Evolutionary conservation across 2,113 vertebrate species (phyloP), one percentile per base, ranked within the genome.

Genomic region (Chamaetylas fuelleborni): DNA sequence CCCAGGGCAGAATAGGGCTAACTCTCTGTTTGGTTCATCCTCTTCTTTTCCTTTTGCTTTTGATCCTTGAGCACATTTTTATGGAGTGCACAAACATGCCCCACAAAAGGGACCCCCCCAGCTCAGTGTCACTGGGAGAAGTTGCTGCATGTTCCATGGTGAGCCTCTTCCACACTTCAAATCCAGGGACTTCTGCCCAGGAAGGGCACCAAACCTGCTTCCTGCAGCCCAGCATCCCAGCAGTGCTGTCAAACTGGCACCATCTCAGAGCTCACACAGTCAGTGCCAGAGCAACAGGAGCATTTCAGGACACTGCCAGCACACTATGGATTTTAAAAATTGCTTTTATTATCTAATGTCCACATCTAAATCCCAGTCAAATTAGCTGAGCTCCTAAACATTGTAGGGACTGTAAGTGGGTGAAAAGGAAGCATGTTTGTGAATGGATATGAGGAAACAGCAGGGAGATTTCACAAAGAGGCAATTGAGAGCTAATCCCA

Each of bases 261-360:
- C 11, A 19, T 18, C 31, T 5, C 13, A 9, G 70, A 19, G 8
- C 62, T 33, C 42, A 42, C 3, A 57, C 24, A 73, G 31, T 14
- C 61, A 79, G 53, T n/a, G 38, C 14, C 17, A 12, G 61, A 40
- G 50, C 1, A 33, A 29, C 19, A 64, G 81, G 48, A 47, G 88
- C 8, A 6, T 7, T 9, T 17, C 8, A 62, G 19, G n/a, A 31
- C 7, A 12, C 2, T 0, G 0, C 10, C 45, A 40, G 70, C 56
- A 50, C 17, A 10, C 24, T 10, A 18, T n/a, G 47, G 66, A n/a
- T 51, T 89, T n/a, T 12, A 4, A 34, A 34, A 23, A 4, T 36
- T 57, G 23, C 70, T 73, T 77, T 74, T 25, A 29, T 33, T 66
- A 34, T 12, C 33, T 58, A 38, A 65, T 45, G 20, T 56, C n/a